Conservation (phyloP, 1,140 invertebrate genomes). For the Thaumetopoea pityocampa region DNA sequence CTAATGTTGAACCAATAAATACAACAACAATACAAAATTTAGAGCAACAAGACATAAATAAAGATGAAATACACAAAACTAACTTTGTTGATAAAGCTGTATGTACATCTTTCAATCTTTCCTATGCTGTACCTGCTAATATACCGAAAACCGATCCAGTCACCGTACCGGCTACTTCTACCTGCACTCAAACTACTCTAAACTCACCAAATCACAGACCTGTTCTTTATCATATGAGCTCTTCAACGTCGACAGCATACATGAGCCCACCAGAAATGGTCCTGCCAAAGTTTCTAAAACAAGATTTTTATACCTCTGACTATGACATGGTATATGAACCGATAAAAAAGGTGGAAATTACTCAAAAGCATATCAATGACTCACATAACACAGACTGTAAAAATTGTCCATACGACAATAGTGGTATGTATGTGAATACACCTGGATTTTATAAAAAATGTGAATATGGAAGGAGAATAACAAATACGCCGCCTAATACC, state of each 20-base stretch:
- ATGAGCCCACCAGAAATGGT: constrained; percentile 70
- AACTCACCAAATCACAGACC: constrained; percentile 47
- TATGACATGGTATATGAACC: constrained; percentile 31
- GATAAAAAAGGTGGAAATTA: not conserved
- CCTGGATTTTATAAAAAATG: not conserved
- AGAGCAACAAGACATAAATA: no score
- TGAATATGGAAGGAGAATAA: constrained; percentile 2
- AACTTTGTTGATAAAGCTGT: constrained; percentile 33
- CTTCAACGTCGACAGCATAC: constrained; percentile 70
- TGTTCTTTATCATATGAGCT: constrained; percentile 59
- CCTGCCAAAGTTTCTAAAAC: constrained; percentile 49
- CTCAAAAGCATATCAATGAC: constrained; percentile 17
- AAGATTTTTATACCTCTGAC: constrained; percentile 23
- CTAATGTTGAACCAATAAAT: no score
- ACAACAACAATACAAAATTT: no score
- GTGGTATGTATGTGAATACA: constrained; percentile 1
- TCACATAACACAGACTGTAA: constrained; percentile 12
- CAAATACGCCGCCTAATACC: constrained; percentile 35
- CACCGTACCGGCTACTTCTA: constrained; percentile 41
- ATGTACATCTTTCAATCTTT: constrained; percentile 34
- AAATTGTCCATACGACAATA: constrained; percentile 8
- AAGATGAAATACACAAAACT: no score
- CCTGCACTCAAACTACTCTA: constrained; percentile 53
- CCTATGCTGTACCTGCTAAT: constrained; percentile 25
- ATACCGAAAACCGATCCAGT: constrained; percentile 25